Percentiles rank a stretch among this genome's conserved stretches.
Evolutionary conservation across 2,113 vertebrate genomes (phyloP).

Genomic region (Rutilus rutilus): DNA sequence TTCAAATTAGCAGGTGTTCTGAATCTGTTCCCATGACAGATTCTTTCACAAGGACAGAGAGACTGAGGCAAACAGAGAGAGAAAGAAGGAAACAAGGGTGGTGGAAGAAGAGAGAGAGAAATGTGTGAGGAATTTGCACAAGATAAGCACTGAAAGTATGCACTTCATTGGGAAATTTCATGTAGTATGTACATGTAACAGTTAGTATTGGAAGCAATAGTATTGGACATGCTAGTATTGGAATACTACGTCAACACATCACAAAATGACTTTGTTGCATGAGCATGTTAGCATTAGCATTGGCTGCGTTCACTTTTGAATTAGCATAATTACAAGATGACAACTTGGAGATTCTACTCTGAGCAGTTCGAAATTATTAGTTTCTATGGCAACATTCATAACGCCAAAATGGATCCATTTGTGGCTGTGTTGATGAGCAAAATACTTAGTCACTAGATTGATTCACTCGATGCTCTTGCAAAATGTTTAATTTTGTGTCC

Average conservation of each 20-base stretch:
- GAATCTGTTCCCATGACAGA: conserved; percentile 41
- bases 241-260: not conserved
- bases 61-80: not conserved
- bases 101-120: not conserved
- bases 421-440: not conserved
- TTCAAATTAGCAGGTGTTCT: conserved; percentile 62
- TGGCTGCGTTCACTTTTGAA: not conserved
- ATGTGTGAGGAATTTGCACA: not conserved
- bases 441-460: conserved; percentile 32
- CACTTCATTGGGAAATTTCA: not conserved
- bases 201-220: not conserved
- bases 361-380: not conserved
- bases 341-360: not conserved
- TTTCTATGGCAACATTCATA: conserved; percentile 2
- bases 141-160: not conserved
- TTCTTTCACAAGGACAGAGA: conserved; percentile 10
- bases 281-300: conserved; percentile 5
- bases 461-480: conserved; percentile 4
- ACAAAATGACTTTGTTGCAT: not conserved
- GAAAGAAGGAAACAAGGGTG: not conserved
- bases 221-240: not conserved
- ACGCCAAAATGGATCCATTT: conserved; percentile 12
- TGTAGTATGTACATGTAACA: not conserved
- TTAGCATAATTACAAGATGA: conserved; percentile 26
- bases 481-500: not conserved